phyloP scores from a whole-genome alignment of 2,888 invertebrate species.

The Amphipoea oculea region DNA sequence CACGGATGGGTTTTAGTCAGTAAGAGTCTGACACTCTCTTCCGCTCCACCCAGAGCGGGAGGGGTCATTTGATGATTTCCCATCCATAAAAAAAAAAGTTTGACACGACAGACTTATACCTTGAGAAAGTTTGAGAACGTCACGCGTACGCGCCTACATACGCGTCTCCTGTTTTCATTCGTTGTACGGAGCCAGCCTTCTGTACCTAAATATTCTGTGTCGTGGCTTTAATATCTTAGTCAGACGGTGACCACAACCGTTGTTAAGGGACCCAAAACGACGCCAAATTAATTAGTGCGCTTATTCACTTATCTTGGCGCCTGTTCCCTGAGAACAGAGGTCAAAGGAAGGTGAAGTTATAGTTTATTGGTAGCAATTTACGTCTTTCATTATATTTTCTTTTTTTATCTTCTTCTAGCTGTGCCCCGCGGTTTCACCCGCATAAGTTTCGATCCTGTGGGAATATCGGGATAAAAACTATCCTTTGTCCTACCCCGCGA shows the following conservation, averaged over 20 bases:
- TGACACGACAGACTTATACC: neutral
- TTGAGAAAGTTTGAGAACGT: neutral
- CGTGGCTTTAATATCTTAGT: constrained; percentile 54
- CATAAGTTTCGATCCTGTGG: no score
- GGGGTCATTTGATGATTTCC: no score
- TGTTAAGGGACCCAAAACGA: constrained; percentile 45
- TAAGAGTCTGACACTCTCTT: no score
- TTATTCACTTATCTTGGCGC: constrained; percentile 51
- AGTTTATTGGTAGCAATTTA: neutral
- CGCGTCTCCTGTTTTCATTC: no score
- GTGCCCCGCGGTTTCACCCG: no score
- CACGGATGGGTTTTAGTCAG: no score
- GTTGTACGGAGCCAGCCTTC: neutral
- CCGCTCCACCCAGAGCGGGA: no score
- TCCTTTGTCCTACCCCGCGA: no score
- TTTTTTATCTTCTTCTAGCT: no score
- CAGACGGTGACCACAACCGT: constrained; percentile 46
- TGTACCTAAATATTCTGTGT: neutral
- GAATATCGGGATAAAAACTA: no score
- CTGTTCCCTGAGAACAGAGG: constrained; percentile 4
- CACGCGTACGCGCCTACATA: no score
- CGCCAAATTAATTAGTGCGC: constrained; percentile 56
- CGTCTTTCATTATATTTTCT: neutral
- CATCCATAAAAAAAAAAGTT: neutral
- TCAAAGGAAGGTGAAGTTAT: neutral